phyloP scores from a whole-genome alignment of 2,888 invertebrate species.

The Aquatica leii region DNA sequence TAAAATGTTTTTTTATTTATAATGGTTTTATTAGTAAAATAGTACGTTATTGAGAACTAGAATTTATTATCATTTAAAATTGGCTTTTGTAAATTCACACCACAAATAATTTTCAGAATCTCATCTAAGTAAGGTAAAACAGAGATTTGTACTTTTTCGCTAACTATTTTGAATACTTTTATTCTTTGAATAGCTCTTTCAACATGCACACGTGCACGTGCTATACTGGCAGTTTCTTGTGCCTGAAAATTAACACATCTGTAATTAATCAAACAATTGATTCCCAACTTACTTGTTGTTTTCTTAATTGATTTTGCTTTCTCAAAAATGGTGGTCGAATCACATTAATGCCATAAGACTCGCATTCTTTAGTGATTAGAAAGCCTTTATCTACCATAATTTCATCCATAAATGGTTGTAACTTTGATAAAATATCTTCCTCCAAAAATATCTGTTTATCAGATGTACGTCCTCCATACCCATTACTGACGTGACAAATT shows the following conservation, averaged over 20 bases:
- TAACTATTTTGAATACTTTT: no score
- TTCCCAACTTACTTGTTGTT: neutral
- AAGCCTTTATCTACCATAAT: no score
- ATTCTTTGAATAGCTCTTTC: neutral
- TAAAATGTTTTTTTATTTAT: no score
- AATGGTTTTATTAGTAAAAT: no score
- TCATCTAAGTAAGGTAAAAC: neutral
- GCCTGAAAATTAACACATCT: no score
- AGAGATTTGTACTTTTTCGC: neutral
- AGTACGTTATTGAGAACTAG: neutral
- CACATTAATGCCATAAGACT: neutral
- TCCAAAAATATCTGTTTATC: no score
- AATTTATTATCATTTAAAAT: constrained; percentile 13
- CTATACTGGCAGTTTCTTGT: neutral
- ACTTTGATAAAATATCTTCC: no score
- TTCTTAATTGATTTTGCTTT: neutral
- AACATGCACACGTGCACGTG: constrained; percentile 4
- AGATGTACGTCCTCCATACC: no score
- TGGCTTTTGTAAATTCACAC: constrained; percentile 8
- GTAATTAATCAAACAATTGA: no score
- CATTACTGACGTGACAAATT: no score
- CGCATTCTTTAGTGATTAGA: no score
- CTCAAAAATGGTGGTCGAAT: constrained; percentile 9
- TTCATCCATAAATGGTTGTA: no score
- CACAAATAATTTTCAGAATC: constrained; percentile 1